A percentile compares a stretch with the other conserved stretches of the same genome.
Conservation (phyloP, 2,888 invertebrate genomes). For the Orthonychiurus folsomi region DNA sequence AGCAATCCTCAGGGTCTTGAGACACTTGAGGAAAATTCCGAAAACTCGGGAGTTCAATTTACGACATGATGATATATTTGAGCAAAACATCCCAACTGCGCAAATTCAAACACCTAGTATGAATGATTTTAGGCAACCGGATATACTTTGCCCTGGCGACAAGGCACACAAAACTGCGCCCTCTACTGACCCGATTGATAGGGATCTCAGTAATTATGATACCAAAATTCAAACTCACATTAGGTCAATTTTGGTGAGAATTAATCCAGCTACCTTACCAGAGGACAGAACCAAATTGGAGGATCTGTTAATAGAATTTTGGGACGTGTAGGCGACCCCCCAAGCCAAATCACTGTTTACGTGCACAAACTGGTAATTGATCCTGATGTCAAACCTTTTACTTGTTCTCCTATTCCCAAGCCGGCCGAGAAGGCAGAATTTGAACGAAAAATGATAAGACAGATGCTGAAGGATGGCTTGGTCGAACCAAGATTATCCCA, state of each 20-base stretch:
- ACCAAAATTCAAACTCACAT: neutral
- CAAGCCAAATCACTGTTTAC: neutral
- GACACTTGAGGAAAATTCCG: too few species aligned
- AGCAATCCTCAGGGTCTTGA: too few species aligned
- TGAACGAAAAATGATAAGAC: neutral
- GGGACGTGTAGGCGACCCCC: neutral
- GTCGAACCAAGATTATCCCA: neutral
- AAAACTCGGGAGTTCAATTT: too few species aligned
- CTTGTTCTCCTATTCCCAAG: neutral
- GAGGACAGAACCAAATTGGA: neutral
- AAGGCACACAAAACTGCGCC: neutral
- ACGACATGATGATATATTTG: too few species aligned
- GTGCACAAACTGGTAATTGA: neutral
- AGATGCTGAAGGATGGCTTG: neutral
- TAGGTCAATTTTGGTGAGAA: neutral
- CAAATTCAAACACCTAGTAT: too few species aligned
- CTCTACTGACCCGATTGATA: neutral
- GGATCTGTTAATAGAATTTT: neutral
- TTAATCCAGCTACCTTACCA: neutral
- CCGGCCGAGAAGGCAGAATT: neutral
- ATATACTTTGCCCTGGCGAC: too few species aligned
- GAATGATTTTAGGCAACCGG: too few species aligned
- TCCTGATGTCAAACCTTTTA: neutral
- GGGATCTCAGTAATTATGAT: neutral
- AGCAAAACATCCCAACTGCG: too few species aligned